These are phyloP conservation scores for Athetis lepigone DNA, from an alignment of 2,888 invertebrate species.

Conservation along the genomic window DNA sequence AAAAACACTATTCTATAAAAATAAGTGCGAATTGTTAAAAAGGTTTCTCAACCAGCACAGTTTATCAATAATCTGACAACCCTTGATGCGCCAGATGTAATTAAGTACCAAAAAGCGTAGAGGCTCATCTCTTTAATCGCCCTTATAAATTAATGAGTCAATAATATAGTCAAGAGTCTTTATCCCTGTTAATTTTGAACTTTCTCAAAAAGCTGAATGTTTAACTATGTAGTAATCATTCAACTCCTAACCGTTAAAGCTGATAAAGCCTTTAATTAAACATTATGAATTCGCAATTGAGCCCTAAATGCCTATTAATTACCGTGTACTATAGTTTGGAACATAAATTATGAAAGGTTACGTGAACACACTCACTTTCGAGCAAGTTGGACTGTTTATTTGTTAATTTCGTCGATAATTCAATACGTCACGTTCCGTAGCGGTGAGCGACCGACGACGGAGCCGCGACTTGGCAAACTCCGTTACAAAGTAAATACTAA, in stretches of 20 bases:
- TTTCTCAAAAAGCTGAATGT: neutral
- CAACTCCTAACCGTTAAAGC: neutral
- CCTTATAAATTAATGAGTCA: neutral
- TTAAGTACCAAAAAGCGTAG: neutral
- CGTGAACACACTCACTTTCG: conserved; percentile 35
- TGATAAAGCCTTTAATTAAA: conserved; percentile 7
- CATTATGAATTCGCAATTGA: conserved; percentile 20
- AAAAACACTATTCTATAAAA: neutral
- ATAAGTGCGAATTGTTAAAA: neutral
- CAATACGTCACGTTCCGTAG: conserved; percentile 62
- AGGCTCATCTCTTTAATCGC: neutral
- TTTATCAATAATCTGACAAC: neutral
- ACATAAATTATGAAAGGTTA: conserved; percentile 30
- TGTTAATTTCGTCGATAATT: conserved; percentile 70
- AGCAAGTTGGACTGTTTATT: conserved; percentile 48
- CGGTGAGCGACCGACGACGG: conserved; percentile 58
- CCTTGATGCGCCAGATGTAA: neutral
- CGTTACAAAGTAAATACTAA: conserved; percentile 69
- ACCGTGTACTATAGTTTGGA: conserved; percentile 27
- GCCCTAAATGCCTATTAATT: conserved; percentile 27
- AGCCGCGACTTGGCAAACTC: conserved; percentile 68
- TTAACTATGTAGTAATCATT: conserved; percentile 4
- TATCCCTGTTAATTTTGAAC: neutral
- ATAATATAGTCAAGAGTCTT: neutral
- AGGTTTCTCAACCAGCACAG: neutral